Percentiles rank a stretch among this genome's conserved stretches.
phyloP scores from a whole-genome alignment of 2,113 vertebrate genomes.

The Nibea coibor region DNA sequence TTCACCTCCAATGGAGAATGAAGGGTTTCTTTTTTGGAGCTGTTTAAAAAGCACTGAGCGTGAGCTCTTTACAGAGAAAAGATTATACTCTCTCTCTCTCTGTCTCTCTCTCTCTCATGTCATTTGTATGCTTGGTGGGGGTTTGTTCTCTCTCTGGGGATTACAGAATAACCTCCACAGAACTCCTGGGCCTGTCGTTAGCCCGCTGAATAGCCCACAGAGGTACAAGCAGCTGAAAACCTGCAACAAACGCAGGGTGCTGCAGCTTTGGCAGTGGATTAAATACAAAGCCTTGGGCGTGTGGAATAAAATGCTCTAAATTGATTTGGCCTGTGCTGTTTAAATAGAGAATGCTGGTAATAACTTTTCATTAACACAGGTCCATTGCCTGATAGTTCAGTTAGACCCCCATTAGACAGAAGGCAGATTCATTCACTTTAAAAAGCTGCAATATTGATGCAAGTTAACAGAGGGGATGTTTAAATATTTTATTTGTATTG shows the following conservation, averaged over 20 bases:
- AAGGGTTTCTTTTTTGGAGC: constrained; percentile 12
- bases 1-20: constrained; percentile 33
- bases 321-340: constrained; percentile 74
- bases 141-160: constrained; percentile 16
- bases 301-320: constrained; percentile 66
- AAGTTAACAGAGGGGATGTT: neutral
- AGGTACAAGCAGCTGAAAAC: constrained; percentile 50
- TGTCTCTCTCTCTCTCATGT: constrained; percentile 3
- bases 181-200: constrained; percentile 30
- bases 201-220: constrained; percentile 34
- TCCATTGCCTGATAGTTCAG: constrained; percentile 44
- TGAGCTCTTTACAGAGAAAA: neutral
- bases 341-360: constrained; percentile 69
- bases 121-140: constrained; percentile 47
- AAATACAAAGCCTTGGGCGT: constrained; percentile 65
- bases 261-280: constrained; percentile 58
- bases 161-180: constrained; percentile 41
- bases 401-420: constrained; percentile 46
- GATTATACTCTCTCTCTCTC: neutral
- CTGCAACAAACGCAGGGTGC: constrained; percentile 35
- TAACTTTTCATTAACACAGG: constrained; percentile 74
- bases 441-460: constrained; percentile 34
- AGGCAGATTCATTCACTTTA: constrained; percentile 35
- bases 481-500: constrained; percentile 4
- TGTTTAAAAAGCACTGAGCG: constrained; percentile 18